phyloP scores from a whole-genome alignment of 2,797 vertebrate species.

The Meda fulgida region DNA sequence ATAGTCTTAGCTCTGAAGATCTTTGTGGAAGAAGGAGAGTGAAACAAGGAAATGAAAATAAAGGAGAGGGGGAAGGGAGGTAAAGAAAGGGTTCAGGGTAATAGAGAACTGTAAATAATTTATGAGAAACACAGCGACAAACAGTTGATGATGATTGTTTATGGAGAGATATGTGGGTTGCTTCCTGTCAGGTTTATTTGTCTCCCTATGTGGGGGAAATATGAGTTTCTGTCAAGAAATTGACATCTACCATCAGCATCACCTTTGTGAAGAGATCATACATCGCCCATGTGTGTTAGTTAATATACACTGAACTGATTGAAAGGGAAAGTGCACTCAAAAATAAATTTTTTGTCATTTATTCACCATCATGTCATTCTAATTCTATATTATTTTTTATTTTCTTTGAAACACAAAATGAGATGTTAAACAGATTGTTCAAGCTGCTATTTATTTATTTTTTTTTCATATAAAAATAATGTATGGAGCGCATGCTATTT shows the following conservation, averaged over 20 bases:
- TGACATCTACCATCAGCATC: neutral
- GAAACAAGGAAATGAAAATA: neutral
- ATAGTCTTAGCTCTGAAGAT: constrained; percentile 37
- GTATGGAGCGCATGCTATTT: neutral
- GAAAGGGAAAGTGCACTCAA: neutral
- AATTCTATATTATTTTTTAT: neutral
- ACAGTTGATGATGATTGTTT: constrained; percentile 22
- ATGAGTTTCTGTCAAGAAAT: neutral
- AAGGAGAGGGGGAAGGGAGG: neutral
- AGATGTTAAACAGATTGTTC: neutral
- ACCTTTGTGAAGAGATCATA: neutral
- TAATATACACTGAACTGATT: neutral
- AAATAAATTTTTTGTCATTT: neutral
- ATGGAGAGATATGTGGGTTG: neutral
- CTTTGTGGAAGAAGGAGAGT: constrained; percentile 17
- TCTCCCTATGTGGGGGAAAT: neutral
- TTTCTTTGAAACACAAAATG: neutral
- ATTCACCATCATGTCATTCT: neutral
- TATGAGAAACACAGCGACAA: constrained; percentile 10
- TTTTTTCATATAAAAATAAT: too few species aligned
- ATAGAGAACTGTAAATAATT: constrained; percentile 23
- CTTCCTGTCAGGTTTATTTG: neutral
- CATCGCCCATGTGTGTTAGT: neutral
- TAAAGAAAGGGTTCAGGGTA: neutral
- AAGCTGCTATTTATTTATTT: neutral